A percentile compares a stretch with the other conserved stretches of the same genome.
Conservation (phyloP, 1,140 invertebrate genomes). For the Trichoplusia ni region DNA sequence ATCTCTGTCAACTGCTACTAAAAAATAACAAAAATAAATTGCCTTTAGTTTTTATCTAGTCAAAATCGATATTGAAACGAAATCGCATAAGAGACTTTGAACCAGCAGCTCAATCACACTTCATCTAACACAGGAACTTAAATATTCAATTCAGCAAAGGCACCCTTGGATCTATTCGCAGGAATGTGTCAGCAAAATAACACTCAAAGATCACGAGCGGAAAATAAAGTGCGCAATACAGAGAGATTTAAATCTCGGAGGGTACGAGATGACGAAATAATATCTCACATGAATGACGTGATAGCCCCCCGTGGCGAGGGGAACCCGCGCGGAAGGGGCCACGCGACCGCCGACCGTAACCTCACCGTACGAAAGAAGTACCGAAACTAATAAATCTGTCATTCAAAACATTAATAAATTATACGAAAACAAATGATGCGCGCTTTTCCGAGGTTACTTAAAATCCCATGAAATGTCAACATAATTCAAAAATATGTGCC, state of each 20-base stretch:
- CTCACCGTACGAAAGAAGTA: slow-evolving; percentile 15
- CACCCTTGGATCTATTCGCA: not conserved
- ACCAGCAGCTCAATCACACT: not conserved
- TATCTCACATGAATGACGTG: slow-evolving; percentile 53
- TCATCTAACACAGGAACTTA: not conserved
- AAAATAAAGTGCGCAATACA: slow-evolving; percentile 60
- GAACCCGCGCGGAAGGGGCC: slow-evolving; percentile 48
- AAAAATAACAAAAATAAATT: too few relatives aligned
- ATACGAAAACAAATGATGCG: slow-evolving; percentile 12
- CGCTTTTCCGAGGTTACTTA: too few relatives aligned
- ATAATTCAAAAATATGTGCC: not conserved
- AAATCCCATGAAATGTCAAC: too few relatives aligned
- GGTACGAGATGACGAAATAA: slow-evolving; percentile 54
- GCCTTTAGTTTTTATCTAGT: too few relatives aligned
- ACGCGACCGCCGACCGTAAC: slow-evolving; percentile 23
- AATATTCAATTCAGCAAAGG: not conserved
- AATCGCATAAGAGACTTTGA: too few relatives aligned
- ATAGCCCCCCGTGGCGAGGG: slow-evolving; percentile 48
- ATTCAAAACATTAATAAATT: slow-evolving; percentile 7
- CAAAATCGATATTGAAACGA: too few relatives aligned
- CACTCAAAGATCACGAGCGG: slow-evolving; percentile 31
- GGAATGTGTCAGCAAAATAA: slow-evolving; percentile 25
- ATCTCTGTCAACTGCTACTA: too few relatives aligned
- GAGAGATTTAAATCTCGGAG: slow-evolving; percentile 50
- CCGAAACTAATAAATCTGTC: slow-evolving; percentile 28